These are phyloP conservation scores for Sipha flava DNA, from an alignment of 1,140 invertebrate genomes.

Conservation along the genomic window DNA sequence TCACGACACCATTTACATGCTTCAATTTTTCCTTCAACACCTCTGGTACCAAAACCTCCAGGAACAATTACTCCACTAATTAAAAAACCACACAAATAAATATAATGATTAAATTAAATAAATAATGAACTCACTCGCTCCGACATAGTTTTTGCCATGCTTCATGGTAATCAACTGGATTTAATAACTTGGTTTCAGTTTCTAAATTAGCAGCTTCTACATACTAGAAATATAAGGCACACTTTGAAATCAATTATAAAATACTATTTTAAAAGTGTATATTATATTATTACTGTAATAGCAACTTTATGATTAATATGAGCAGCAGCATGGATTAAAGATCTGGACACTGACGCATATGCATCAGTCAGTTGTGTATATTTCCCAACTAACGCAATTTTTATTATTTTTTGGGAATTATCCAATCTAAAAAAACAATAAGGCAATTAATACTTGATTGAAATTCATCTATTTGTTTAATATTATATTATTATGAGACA, in stretches of 20 bases:
- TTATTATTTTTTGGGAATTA: constrained; percentile 68
- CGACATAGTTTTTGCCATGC: constrained; percentile 88
- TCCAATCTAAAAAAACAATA: constrained; percentile 55
- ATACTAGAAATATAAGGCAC: constrained; percentile 50
- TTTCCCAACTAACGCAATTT: constrained; percentile 96
- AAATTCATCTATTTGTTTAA: not conserved
- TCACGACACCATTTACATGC: constrained; percentile 88
- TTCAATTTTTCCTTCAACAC: constrained; percentile 91
- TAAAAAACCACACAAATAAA: constrained; percentile 30
- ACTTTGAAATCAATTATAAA: not conserved
- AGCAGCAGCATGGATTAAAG: constrained; percentile 84
- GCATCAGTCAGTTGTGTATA: constrained; percentile 94
- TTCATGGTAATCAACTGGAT: constrained; percentile 81
- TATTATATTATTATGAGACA: not conserved
- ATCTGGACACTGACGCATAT: constrained; percentile 93
- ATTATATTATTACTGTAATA: constrained; percentile 51
- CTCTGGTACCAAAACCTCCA: constrained; percentile 92
- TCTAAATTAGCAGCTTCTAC: constrained; percentile 89
- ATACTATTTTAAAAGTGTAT: not conserved
- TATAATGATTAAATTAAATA: not conserved
- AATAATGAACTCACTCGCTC: constrained; percentile 60
- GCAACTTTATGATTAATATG: constrained; percentile 74
- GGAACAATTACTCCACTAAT: constrained; percentile 88
- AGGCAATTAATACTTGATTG: not conserved
- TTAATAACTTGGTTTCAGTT: constrained; percentile 55